phyloP scores from a whole-genome alignment of 1,140 invertebrate genomes.

The Aphis craccivora region DNA sequence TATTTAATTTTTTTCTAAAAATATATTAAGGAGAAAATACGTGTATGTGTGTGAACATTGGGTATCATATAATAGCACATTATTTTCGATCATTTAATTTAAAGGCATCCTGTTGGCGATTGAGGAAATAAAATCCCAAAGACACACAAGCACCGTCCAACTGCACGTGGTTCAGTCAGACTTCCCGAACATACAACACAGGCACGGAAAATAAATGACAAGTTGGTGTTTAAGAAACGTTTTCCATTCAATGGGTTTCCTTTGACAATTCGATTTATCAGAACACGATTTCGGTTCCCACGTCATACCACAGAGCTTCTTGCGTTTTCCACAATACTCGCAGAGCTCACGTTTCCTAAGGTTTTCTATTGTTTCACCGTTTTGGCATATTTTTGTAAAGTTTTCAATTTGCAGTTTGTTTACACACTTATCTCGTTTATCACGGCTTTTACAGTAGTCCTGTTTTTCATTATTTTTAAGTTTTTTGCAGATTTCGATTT shows the following conservation, averaged over 20 bases:
- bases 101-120: not conserved
- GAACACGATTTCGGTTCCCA: not conserved
- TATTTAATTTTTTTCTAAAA: too few species aligned
- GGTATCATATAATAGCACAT: not conserved
- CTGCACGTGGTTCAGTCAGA: not conserved
- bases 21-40: not conserved
- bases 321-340: not conserved
- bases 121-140: not conserved
- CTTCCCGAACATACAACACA: not conserved
- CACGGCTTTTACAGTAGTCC: too few species aligned
- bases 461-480: too few species aligned
- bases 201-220: not conserved
- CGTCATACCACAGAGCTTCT: not conserved
- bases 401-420: not conserved
- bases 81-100: not conserved
- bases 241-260: not conserved
- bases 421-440: too few species aligned
- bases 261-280: not conserved
- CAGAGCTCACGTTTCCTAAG: not conserved
- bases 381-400: not conserved
- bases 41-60: not conserved
- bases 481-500: too few species aligned
- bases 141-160: not conserved
- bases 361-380: not conserved
- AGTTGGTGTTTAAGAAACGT: not conserved